Conservation (phyloP, 2,888 invertebrate genomes). For the Anarsia innoxiella region DNA sequence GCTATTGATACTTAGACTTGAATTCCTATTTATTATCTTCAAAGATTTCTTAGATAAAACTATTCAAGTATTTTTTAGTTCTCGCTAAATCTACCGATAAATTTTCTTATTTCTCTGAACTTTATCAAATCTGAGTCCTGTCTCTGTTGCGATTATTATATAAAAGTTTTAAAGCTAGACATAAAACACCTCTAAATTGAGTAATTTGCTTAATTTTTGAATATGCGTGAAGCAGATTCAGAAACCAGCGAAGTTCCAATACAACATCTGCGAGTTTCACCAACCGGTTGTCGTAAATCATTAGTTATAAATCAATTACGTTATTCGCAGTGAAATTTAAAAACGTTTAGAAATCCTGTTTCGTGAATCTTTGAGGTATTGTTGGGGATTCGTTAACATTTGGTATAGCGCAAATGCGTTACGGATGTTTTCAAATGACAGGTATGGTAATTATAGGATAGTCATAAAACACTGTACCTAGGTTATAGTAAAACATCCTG, state of each 20-base stretch:
- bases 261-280: conserved; percentile 3
- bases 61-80: background rate
- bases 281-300: conserved; percentile 12
- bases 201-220: conserved; percentile 1
- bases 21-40: background rate
- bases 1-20: conserved; percentile 8
- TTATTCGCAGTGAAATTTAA: conserved; percentile 6
- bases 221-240: background rate
- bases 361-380: too few relatives aligned
- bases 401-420: too few relatives aligned
- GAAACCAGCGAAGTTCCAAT: background rate
- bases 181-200: conserved; percentile 1
- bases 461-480: too few relatives aligned
- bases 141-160: background rate
- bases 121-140: too few relatives aligned
- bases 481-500: too few relatives aligned
- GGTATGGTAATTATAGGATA: too few relatives aligned
- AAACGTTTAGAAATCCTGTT: conserved; percentile 10
- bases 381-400: too few relatives aligned
- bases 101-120: too few relatives aligned
- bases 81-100: too few relatives aligned
- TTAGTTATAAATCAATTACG: conserved; percentile 12
- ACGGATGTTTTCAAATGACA: too few relatives aligned
- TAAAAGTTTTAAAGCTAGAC: background rate
- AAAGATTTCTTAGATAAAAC: background rate